phyloP scores from a whole-genome alignment of 2,113 vertebrate genomes.

The Cariama cristata region DNA sequence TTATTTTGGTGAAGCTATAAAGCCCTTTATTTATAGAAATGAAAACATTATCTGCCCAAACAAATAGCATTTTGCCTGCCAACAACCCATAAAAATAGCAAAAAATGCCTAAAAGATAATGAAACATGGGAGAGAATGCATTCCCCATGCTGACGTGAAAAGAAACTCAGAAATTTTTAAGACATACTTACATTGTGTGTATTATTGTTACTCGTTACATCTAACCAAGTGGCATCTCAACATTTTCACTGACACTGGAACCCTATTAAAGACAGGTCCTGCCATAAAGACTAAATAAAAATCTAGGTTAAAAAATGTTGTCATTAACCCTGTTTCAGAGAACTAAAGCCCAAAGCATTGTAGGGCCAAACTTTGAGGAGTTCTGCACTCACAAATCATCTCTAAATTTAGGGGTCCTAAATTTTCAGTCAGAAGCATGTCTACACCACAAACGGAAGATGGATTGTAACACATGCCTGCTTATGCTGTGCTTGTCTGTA shows the following conservation, averaged over 20 bases:
- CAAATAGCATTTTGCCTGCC: neutral
- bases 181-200: neutral
- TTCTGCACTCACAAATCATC: neutral
- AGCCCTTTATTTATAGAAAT: neutral
- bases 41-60: neutral
- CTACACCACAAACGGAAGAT: neutral
- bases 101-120: neutral
- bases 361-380: neutral
- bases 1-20: neutral
- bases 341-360: neutral
- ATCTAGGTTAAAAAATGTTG: neutral
- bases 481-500: neutral
- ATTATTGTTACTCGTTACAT: neutral
- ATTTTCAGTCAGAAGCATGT: neutral
- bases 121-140: neutral
- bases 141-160: neutral
- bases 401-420: neutral
- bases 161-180: neutral
- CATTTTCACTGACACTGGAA: neutral
- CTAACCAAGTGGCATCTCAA: neutral
- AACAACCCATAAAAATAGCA: neutral
- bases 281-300: neutral
- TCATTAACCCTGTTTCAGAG: neutral
- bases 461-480: too few species aligned
- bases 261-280: neutral